Percentiles rank a stretch among this genome's conserved stretches.
phyloP scores from a whole-genome alignment of 2,888 invertebrate genomes.

The Drosophila birchii region DNA sequence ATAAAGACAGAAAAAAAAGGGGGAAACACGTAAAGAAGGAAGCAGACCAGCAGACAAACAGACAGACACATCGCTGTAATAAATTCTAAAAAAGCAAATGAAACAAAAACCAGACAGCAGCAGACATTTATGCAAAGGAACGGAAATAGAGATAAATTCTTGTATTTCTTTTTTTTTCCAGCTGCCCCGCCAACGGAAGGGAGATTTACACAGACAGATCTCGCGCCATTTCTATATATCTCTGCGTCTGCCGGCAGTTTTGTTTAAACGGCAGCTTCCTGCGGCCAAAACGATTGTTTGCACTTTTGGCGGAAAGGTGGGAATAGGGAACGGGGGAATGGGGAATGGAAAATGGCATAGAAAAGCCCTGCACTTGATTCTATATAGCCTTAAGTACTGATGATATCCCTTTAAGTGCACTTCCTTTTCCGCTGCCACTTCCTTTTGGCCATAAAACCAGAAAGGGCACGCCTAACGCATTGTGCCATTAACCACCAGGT shows the following conservation, averaged over 20 bases:
- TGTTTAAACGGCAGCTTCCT: conserved; percentile 78
- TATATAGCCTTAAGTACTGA: conserved; percentile 13
- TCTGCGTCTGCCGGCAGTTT: conserved; percentile 64
- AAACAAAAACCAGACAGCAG: conserved; percentile 41
- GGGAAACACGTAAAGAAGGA: conserved; percentile 30
- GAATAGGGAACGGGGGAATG: neutral
- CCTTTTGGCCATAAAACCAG: conserved; percentile 31
- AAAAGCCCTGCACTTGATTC: conserved; percentile 33
- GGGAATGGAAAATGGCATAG: neutral
- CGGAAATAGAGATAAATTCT: conserved; percentile 80
- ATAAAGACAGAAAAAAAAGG: conserved; percentile 18
- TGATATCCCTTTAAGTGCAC: conserved; percentile 51
- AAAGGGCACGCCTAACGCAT: conserved; percentile 30
- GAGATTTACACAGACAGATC: conserved; percentile 73
- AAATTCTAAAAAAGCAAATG: conserved; percentile 64
- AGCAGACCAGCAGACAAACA: conserved; percentile 27
- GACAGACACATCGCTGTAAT: conserved; percentile 51
- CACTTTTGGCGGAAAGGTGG: conserved; percentile 62
- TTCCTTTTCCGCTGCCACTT: conserved; percentile 67
- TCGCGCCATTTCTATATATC: conserved; percentile 9
- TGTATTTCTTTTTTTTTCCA: conserved; percentile 38
- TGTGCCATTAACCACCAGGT: conserved; percentile 20
- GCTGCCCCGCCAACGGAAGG: conserved; percentile 68
- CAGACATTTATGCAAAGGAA: conserved; percentile 74
- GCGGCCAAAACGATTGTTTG: conserved; percentile 67